Evolutionary conservation across 2,888 invertebrate species (phyloP), one percentile per base, ranked within the genome.

Genomic region (Ceriagrion tenellum): DNA sequence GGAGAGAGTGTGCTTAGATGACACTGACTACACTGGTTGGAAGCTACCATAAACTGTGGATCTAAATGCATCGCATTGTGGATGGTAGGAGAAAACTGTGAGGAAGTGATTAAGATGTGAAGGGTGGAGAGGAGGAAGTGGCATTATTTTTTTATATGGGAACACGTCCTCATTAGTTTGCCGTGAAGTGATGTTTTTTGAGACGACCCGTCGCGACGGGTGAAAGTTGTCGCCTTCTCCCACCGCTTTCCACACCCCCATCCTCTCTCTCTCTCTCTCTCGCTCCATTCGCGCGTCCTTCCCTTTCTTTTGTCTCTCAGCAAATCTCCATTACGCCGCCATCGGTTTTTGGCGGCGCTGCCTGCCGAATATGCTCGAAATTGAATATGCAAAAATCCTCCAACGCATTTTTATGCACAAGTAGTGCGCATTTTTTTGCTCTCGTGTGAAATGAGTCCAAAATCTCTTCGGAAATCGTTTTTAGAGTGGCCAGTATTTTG

Each of bases 111-210:
- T 35, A 35, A 81, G 2, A 30, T 26, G 35, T 18, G 26, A 35
- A 35, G 30, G 26, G 18, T 35, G 81, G 18, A 81, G 81, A 18
- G 26, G 8, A 69, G n/a, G 35, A 81, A 6, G 35, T 12, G 35
- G 81, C 23, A 2, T 2, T 16, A 8, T 63, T 4, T 63, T 30
- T 12, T 81, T 81, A 35, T 35, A 81, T 81, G 30, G 81, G 81
- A 35, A 81, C 81, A 81, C n/a, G 23, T 6, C 18, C 81, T 81
- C 81, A 81, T 81, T 81, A 81, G 81, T 81, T 59, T 18, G 30
- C 81, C 30, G 81, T 35, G 69, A n/a, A 69, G n/a, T 69, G 81
- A 81, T 81, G 81, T 81, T 81, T 35, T 81, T 35, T 35, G 69
- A 35, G 74, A 81, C 35, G 81, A n/a, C n/a, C n/a, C n/a, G n/a